A percentile compares a stretch with the other conserved stretches of the same genome.
These are phyloP conservation scores for Chrysolina haemoptera DNA, from an alignment of 2,888 invertebrate genomes.

Conservation along the genomic window DNA sequence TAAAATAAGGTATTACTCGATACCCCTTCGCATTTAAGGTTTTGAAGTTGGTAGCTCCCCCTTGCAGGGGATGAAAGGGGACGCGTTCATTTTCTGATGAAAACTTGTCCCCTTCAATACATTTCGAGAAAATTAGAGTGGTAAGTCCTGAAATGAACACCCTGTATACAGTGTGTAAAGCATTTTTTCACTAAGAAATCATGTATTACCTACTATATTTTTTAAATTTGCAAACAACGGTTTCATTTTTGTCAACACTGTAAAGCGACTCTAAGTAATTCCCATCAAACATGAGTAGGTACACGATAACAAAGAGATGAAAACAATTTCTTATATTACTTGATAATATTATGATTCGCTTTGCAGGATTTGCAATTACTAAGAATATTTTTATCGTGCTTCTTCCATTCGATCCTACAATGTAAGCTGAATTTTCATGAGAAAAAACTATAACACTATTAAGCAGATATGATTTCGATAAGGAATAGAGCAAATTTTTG, in stretches of 20 bases:
- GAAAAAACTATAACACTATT: constrained; percentile 37
- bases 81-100: too few relatives aligned
- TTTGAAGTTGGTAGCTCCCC: too few relatives aligned
- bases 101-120: too few relatives aligned
- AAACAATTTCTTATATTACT: constrained; percentile 57
- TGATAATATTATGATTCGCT: constrained; percentile 54
- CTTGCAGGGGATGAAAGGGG: too few relatives aligned
- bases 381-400: constrained; percentile 47
- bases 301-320: constrained; percentile 41
- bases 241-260: constrained; percentile 16
- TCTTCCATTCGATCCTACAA: constrained; percentile 42
- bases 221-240: background rate
- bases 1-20: too few relatives aligned
- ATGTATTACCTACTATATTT: background rate
- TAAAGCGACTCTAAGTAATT: constrained; percentile 21
- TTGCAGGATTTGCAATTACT: constrained; percentile 49
- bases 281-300: constrained; percentile 32
- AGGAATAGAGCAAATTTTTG: constrained; percentile 21
- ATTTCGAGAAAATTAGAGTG: too few relatives aligned
- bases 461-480: constrained; percentile 30
- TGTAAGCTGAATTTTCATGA: constrained; percentile 51
- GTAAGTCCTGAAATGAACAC: too few relatives aligned
- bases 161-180: too few relatives aligned
- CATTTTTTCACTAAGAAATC: background rate
- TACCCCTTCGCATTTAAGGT: too few relatives aligned